Evolutionary conservation across 2,797 vertebrate genomes (phyloP), one percentile per base, ranked within the genome.

Genomic region (Eurystomus glaucurus): DNA sequence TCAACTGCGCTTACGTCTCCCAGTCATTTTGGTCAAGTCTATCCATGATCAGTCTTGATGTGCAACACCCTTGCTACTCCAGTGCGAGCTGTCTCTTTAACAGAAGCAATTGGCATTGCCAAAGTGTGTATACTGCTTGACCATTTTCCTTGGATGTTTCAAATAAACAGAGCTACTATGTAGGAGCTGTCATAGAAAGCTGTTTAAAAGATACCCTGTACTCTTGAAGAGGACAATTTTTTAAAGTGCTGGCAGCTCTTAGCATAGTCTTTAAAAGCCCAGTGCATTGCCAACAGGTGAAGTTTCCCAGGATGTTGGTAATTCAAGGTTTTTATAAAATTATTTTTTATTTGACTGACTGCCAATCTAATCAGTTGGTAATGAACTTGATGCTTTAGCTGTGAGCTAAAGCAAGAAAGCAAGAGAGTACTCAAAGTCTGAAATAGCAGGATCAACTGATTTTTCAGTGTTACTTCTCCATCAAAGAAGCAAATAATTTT

Each of bases 331-430:
- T 93, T 90, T 92, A 85, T 83, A 80, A 88, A 66, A 88, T 75
- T 85, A 14, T 39, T 96, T 92, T 87, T 91, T 91, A 93, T 89
- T 96, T 98, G 96, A 97, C 87, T 91, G 90, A 46, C 64, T 97
- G 90, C 81, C 96, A 97, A 92, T 91, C 75, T 95, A 95, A 96
- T 94, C 94, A 91, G 85, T 94, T 97, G 95, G 81, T 97, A 95
- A 97, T 92, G 89, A 97, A 91, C 48, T 85, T 84, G 65, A 84
- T 93, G 69, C 93, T 96, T 97, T 90, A 71, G 69, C 88, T 96
- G 35, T 89, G 82, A 96, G 85, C 81, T 95, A 85, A 96, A 97
- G 79, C 71, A 81, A 93, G 83, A 81, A 96, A 95, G 85, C 70
- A 87, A 94, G 95, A 96, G 93, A 97, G 77, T 48, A 94, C 92